Base-by-base conservation (phyloP, 1,140 invertebrate genomes). In the Dryas iulia region DNA sequence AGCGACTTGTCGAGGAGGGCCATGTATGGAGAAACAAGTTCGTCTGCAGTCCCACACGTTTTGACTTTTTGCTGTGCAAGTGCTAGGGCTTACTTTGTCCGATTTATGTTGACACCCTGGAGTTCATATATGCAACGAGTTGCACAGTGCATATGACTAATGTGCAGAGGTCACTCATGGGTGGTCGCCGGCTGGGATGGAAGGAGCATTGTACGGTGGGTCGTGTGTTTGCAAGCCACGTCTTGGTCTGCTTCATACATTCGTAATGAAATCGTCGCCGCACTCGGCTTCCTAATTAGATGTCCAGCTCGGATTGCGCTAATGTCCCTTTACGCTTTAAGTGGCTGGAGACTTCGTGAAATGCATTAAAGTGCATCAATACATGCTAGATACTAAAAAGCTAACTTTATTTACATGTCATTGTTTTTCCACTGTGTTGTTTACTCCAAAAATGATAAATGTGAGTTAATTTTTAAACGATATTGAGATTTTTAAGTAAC, bases 1-100 rank as follows among this genome's bases (percentile, higher is more conserved):
- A 85, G 81, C 86, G 84, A 79, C 79, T 83, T 81, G 83, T 82
- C 78, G 81, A 76, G 78, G 79, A 81, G 82, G 62, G 52, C 87
- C 89, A 82, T 91, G 89, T 91, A 91, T 81, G 89, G 89, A 79
- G 82, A 89, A 89, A 89, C 89, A 78, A 82, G 89, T 91, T 85
- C 86, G 82, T 84, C 83, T 81, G 85, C 86, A 84, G 83, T 87
- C 85, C 85, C 87, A 89, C 89, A 91, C 89, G 89, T 91, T 86
- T 83, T 69, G 82, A 85, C 85, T 91, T 91, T 91, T 91, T 91
- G 89, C 79, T 74, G 81, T 72, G 64, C 85, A 89, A 88, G 83
- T 85, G 85, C 84, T 83, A 78, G 77, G 77, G 80, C 71, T 69
- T 65, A 75, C 72, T 71, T 74, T 65, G 79, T 14, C 89, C 79